These are phyloP conservation scores for Spialia ferax DNA, from an alignment of 2,888 invertebrate species.

Conservation along the genomic window DNA sequence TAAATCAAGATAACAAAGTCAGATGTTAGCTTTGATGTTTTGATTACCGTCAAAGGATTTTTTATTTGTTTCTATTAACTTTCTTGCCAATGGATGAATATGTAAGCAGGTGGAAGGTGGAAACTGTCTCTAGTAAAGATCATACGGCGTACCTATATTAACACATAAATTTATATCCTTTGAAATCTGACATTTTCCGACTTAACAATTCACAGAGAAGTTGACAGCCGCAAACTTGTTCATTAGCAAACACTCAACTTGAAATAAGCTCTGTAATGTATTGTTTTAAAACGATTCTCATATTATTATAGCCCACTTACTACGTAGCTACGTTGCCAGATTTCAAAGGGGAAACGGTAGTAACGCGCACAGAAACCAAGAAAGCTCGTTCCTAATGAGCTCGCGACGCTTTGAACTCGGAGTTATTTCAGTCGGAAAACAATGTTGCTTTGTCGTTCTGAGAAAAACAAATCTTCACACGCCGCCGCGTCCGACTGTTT, in stretches of 20 bases:
- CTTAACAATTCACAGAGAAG: background rate
- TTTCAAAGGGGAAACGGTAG: background rate
- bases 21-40: slow-evolving; percentile 23
- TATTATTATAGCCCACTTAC: background rate
- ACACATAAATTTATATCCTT: background rate
- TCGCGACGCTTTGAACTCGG: slow-evolving; percentile 68
- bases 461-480: slow-evolving; percentile 73
- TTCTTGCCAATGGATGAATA: too few relatives aligned
- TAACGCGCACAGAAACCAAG: background rate
- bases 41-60: background rate
- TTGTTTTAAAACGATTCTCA: background rate
- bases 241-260: background rate
- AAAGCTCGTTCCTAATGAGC: background rate
- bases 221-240: too few relatives aligned
- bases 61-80: background rate
- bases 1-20: slow-evolving; percentile 8
- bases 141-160: too few relatives aligned
- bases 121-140: too few relatives aligned
- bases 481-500: slow-evolving; percentile 58
- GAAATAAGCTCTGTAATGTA: background rate
- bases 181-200: background rate
- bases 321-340: background rate
- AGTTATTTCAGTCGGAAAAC: slow-evolving; percentile 71
- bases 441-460: slow-evolving; percentile 77
- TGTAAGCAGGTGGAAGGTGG: too few relatives aligned